Evolutionary conservation across 2,797 vertebrate genomes (phyloP), one percentile per base, ranked within the genome.

Genomic region (Crypturellus tataupa): DNA sequence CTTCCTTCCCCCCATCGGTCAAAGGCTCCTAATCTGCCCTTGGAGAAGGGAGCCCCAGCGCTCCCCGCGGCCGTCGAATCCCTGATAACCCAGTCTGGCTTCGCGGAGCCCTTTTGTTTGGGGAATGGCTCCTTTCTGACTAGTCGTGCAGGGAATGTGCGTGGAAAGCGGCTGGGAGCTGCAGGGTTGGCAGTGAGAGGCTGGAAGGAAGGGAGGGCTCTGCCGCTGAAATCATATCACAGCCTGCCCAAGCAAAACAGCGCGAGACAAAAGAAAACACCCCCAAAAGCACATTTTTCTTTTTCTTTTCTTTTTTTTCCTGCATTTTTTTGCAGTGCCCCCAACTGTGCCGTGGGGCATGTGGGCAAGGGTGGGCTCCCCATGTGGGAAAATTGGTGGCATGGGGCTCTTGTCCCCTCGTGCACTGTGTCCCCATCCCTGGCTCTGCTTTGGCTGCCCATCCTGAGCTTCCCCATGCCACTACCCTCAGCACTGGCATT

Each of bases 131-230:
- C 63, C 53, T 55, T 68, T 37, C 72, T 68, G n/a, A 25, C 65
- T 19, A 25, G 17, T 17, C 17, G 23, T 37, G 24, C 17, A 4
- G 71, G 49, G 13, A 55, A 47, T 25, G 25, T 63, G 58, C 1
- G 18, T 55, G 60, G 60, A 62, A 73, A 78, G 27, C 6, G 21
- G 39, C 1, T 4, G 47, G 82, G 94, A 85, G 81, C 94, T 94
- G 93, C 2, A 33, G 85, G 80, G 39, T 40, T 11, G 85, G 80
- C 94, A 20, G 70, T 2, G 9, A 29, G 94, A 88, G 55, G 73
- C 70, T 83, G 94, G 17, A 83, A 95, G 93, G 96, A 95, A 83
- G 87, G 94, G 93, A 91, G 94, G 94, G 82, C 46, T 94, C 94
- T 27, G 58, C 1, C 20, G 60, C 65, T 83, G 56, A 5, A 17